A percentile compares a stretch with the other conserved stretches of the same genome.
Evolutionary conservation across 2,113 vertebrate species (phyloP).

Genomic region (Sapajus apella): DNA sequence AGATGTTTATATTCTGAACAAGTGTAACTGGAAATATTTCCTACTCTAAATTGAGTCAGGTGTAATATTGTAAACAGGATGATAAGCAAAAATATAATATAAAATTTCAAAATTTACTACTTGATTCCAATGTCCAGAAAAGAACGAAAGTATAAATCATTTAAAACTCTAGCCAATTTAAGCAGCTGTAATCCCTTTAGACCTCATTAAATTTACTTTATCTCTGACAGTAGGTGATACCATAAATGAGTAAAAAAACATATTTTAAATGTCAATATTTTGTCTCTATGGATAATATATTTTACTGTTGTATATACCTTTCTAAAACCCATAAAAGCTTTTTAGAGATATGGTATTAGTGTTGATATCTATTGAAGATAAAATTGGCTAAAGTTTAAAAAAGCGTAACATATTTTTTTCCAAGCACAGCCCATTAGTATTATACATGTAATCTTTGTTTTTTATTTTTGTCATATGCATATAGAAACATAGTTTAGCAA

Average conservation of each 20-base stretch:
- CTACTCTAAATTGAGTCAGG: conserved; percentile 14
- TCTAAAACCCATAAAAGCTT: background rate
- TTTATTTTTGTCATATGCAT: background rate
- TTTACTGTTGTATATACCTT: conserved; percentile 30
- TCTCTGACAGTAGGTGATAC: background rate
- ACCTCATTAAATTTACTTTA: conserved; percentile 39
- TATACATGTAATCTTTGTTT: background rate
- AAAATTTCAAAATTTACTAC: conserved; percentile 23
- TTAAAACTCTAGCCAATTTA: conserved; percentile 24
- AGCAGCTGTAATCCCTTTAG: background rate
- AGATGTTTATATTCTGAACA: conserved; percentile 42
- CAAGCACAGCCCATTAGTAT: background rate
- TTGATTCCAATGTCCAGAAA: conserved; percentile 14
- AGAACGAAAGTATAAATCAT: conserved; percentile 34
- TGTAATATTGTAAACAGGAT: conserved; percentile 10
- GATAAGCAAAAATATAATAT: background rate
- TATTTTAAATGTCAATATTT: conserved; percentile 37
- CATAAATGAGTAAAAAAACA: background rate
- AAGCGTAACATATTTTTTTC: background rate
- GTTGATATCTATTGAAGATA: background rate
- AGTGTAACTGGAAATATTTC: conserved; percentile 19
- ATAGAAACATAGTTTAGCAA: background rate
- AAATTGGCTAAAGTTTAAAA: background rate
- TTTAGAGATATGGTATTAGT: background rate
- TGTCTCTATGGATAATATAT: background rate